phyloP scores from a whole-genome alignment of 92 coral and sea anemone species.

The Epizoanthus stellaris region DNA sequence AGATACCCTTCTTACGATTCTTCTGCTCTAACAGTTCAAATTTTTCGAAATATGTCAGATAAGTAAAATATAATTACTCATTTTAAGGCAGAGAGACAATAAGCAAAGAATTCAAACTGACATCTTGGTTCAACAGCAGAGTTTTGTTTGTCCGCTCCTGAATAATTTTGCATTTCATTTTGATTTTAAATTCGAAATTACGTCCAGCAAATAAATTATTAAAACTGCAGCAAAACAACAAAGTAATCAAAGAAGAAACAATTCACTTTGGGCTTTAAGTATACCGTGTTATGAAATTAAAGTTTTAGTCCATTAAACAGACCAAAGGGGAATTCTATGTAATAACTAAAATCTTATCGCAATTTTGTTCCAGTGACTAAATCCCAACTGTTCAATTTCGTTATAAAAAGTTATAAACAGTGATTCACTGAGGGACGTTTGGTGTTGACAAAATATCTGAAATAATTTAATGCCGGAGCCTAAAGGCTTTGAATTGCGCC shows the following conservation, averaged over 20 bases:
- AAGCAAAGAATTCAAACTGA: neutral
- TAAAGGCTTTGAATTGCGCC: neutral
- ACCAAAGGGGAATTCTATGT: neutral
- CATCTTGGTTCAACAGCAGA: neutral
- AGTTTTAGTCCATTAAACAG: neutral
- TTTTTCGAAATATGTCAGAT: neutral
- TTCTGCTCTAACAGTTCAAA: neutral
- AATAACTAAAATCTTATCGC: neutral
- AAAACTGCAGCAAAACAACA: conserved; percentile 6
- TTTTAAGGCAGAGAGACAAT: neutral
- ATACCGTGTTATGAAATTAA: neutral
- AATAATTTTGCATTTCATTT: conserved; percentile 74
- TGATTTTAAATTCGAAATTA: conserved; percentile 27
- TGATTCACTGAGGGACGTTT: neutral
- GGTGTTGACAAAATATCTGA: neutral
- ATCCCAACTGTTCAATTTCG: neutral
- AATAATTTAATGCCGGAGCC: conserved; percentile 5
- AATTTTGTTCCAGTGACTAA: too few relatives aligned
- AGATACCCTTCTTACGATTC: neutral
- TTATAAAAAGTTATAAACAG: neutral
- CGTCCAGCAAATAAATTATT: conserved; percentile 34
- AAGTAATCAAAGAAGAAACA: neutral
- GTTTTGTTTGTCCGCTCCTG: conserved; percentile 38
- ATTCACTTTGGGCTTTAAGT: neutral
- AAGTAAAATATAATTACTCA: conserved; percentile 7